Conservation (phyloP, 2,888 invertebrate species). For the Chrysotoxum bicinctum region DNA sequence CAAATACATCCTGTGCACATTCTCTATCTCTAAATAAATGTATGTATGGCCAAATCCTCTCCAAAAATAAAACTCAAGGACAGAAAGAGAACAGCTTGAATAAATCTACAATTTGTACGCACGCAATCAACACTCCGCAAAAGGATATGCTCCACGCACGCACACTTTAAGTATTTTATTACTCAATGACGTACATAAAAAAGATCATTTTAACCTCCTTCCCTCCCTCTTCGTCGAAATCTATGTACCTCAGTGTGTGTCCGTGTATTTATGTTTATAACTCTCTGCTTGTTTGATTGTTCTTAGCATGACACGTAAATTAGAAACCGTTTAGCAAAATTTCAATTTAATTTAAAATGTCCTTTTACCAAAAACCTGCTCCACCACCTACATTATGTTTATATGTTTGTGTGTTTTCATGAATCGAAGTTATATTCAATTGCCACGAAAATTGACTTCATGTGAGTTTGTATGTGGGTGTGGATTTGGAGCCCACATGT, state of each 20-base stretch:
- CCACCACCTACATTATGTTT: constrained; percentile 6
- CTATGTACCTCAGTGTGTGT: not conserved
- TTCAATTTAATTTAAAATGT: constrained; percentile 72
- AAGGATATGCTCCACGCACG: constrained; percentile 67
- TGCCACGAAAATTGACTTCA: constrained; percentile 45
- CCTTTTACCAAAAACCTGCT: constrained; percentile 40
- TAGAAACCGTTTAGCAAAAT: constrained; percentile 71
- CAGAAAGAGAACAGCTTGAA: constrained; percentile 58
- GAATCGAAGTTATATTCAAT: constrained; percentile 64
- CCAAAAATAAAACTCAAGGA: constrained; percentile 14
- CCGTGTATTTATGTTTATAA: not conserved
- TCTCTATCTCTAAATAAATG: not conserved
- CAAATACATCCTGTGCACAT: constrained; percentile 10
- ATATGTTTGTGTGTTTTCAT: constrained; percentile 14
- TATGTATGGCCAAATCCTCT: not conserved
- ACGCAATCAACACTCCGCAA: constrained; percentile 72
- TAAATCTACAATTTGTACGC: constrained; percentile 73
- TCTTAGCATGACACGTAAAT: constrained; percentile 69
- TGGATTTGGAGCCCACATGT: constrained; percentile 54
- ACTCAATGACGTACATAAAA: constrained; percentile 61
- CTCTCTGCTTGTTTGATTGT: constrained; percentile 51
- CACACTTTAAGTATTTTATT: constrained; percentile 65
- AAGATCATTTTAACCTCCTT: constrained; percentile 17
- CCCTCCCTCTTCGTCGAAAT: not conserved
- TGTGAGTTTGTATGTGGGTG: not conserved